These are phyloP conservation scores for Protonibea diacanthus DNA, from an alignment of 2,797 vertebrate genomes.

Conservation along the genomic window DNA sequence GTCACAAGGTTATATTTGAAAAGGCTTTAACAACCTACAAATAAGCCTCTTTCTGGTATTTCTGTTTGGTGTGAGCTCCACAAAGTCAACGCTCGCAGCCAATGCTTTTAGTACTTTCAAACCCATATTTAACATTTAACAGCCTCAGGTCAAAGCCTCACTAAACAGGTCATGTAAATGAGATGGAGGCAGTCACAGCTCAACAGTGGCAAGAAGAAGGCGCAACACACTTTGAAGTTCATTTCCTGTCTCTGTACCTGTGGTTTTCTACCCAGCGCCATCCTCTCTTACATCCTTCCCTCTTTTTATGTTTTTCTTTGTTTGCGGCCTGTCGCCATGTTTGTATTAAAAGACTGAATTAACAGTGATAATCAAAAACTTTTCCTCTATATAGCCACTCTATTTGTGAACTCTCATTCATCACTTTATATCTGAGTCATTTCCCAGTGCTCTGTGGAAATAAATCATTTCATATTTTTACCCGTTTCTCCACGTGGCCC, in stretches of 20 bases:
- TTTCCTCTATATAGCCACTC: neutral
- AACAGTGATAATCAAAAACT: neutral
- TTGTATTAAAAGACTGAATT: neutral
- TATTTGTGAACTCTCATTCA: constrained; percentile 17
- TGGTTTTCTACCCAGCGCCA: neutral
- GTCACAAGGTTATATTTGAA: constrained; percentile 22
- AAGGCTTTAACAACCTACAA: constrained; percentile 8
- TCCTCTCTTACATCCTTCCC: constrained; percentile 16
- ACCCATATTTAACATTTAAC: constrained; percentile 44
- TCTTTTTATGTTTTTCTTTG: neutral
- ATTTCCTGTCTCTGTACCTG: constrained; percentile 55
- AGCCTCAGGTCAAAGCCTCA: constrained; percentile 20
- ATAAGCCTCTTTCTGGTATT: constrained; percentile 11
- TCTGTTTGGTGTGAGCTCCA: constrained; percentile 8
- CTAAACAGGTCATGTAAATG: constrained; percentile 40
- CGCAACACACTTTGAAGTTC: constrained; percentile 23
- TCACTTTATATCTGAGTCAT: constrained; percentile 37
- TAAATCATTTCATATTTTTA: constrained; percentile 35
- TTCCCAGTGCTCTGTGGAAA: constrained; percentile 39
- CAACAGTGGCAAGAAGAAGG: neutral
- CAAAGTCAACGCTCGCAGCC: constrained; percentile 9
- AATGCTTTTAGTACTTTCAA: constrained; percentile 20
- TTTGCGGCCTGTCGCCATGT: neutral
- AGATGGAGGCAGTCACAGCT: constrained; percentile 24
- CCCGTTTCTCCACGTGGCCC: neutral